These are phyloP conservation scores for Gephyroberyx darwinii DNA, from an alignment of 2,797 vertebrate genomes.

Conservation along the genomic window DNA sequence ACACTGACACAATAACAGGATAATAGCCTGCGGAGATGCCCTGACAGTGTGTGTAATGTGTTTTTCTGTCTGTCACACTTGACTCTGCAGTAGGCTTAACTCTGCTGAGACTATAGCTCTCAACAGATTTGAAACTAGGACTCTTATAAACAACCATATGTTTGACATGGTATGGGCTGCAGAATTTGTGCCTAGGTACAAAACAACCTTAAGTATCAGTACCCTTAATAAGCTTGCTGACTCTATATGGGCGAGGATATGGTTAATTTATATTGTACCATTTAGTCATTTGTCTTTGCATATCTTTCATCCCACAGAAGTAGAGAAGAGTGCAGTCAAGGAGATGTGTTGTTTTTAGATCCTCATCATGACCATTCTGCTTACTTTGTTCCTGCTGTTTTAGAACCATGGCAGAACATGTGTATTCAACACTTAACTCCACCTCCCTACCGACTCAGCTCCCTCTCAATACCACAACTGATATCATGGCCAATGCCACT, in stretches of 20 bases:
- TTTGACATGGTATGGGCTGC: not conserved
- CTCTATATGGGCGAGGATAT: not conserved
- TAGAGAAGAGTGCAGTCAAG: not conserved
- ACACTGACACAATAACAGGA: conserved; percentile 73
- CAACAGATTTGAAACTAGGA: conserved; percentile 14
- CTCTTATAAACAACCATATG: not conserved
- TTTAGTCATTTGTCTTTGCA: not conserved
- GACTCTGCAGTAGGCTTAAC: conserved; percentile 21
- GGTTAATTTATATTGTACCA: not conserved
- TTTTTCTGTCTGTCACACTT: conserved; percentile 58
- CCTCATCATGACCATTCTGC: not conserved
- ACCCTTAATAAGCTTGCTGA: not conserved
- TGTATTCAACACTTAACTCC: conserved; percentile 10
- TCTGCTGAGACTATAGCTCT: conserved; percentile 37
- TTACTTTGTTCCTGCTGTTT: conserved; percentile 4
- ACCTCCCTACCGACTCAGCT: conserved; percentile 22
- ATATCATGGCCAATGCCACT: conserved; percentile 57
- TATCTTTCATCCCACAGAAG: too few species aligned
- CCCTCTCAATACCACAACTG: conserved; percentile 32
- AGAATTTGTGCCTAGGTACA: not conserved
- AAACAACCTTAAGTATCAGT: not conserved
- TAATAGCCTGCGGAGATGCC: conserved; percentile 71
- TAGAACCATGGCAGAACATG: conserved; percentile 60
- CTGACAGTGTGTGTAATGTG: conserved; percentile 63
- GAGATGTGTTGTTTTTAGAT: not conserved